Base-by-base conservation (phyloP, 2,113 vertebrate species). In the Zapornia atra region DNA sequence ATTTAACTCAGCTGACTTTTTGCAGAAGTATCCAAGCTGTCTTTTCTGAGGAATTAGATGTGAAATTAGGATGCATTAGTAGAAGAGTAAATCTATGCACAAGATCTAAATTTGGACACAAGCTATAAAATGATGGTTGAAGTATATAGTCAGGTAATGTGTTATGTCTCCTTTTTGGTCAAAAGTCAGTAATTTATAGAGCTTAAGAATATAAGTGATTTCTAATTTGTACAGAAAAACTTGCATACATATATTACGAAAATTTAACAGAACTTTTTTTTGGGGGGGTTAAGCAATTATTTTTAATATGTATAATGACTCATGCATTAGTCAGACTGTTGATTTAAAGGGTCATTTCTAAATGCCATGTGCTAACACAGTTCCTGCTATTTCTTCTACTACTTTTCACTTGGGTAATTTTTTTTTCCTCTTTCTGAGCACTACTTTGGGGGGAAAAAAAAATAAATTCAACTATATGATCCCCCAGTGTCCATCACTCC, bases 251-350 rank as follows among this genome's bases (percentile, higher is more conserved):
- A 6, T 44, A 33, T 83, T 42, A 42, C 21, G 63, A 46, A 88
- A 81, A 89, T 63, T 83, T 25, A 26, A 59, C 42, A 22, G 25
- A 65, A 59, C 10, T 70, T 61, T 5, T 4, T 40, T 72, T 91
- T 50, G 7, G 1, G 0, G 1, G 34, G 56, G 34, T 61, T 63
- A 61, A 65, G 63, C 36, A 59, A 65, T 85, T 82, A 80, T 70
- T 95, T 97, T 89, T 51, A 54, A 51, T 65, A 69, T 44, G 28
- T 77, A 31, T 69, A 86, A 84, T 71, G 76, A 91, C 15, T 92
- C 79, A 76, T 66, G 24, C 50, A 65, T 88, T 91, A 88, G 50
- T 77, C 71, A 94, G 64, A 61, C 26, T 69, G 61, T 28, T 94
- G 82, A 46, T 86, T 76, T 83, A 36, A 79, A 88, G 22, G 19